These are phyloP conservation scores for Oasisia sp. DNA, from an alignment of 2,888 invertebrate genomes.

Conservation along the genomic window DNA sequence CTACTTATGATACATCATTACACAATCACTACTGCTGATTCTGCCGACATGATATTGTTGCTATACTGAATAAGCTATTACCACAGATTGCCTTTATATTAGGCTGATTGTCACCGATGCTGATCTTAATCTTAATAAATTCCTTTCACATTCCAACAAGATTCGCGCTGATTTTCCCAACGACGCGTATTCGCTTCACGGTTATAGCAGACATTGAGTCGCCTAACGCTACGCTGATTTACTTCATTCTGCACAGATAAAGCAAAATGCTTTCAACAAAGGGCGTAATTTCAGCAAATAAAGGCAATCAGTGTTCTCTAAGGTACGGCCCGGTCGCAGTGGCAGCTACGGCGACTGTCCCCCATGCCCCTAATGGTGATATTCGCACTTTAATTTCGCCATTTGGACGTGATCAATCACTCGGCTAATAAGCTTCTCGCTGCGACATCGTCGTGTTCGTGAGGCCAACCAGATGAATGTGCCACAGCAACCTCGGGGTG, in stretches of 20 bases:
- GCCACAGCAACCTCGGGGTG: neutral
- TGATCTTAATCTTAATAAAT: neutral
- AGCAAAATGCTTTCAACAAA: constrained; percentile 17
- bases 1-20: neutral
- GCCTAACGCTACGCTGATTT: neutral
- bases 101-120: neutral
- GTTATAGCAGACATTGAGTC: neutral
- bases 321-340: neutral
- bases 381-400: constrained; percentile 7
- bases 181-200: neutral
- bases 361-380: neutral
- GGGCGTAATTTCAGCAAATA: constrained; percentile 12
- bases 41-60: neutral
- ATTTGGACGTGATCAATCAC: constrained; percentile 13
- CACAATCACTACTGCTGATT: neutral
- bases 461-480: neutral
- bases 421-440: neutral
- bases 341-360: neutral
- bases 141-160: neutral
- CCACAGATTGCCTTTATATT: neutral
- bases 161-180: neutral
- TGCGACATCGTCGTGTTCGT: neutral
- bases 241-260: neutral
- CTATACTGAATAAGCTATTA: neutral
- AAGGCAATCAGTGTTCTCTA: constrained; percentile 7